A percentile compares a stretch with the other conserved stretches of the same genome.
Conservation (phyloP, 2,797 vertebrate genomes). For the Manis pentadactyla region DNA sequence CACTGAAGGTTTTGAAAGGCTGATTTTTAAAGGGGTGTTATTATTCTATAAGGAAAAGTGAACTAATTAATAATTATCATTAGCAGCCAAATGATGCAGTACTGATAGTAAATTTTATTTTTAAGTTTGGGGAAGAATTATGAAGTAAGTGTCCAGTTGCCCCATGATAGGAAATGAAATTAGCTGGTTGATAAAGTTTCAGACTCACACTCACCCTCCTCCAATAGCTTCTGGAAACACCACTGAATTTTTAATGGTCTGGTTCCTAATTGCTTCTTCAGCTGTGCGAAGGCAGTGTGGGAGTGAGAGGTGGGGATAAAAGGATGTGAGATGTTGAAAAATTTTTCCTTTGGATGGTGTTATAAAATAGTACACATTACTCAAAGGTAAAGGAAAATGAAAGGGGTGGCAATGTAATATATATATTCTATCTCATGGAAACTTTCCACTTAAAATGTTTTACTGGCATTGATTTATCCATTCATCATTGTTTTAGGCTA, state of each 20-base stretch:
- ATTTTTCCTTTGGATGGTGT: neutral
- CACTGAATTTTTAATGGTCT: constrained; percentile 23
- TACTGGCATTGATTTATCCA: neutral
- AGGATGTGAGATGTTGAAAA: neutral
- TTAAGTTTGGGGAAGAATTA: neutral
- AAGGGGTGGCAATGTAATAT: neutral
- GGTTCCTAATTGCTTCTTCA: constrained; percentile 15
- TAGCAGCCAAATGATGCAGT: neutral
- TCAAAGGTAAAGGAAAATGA: neutral
- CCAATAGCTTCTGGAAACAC: neutral
- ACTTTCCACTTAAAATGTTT: neutral
- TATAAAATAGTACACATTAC: neutral
- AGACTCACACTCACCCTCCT: neutral
- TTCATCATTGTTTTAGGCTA: neutral
- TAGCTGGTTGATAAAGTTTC: neutral
- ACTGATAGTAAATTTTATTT: neutral
- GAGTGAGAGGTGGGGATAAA: neutral
- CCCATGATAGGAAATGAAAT: neutral
- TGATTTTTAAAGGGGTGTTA: neutral
- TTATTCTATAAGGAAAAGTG: neutral
- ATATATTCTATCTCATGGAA: neutral
- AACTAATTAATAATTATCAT: neutral
- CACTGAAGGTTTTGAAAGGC: neutral
- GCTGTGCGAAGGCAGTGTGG: neutral
- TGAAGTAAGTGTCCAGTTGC: neutral